Conservation (phyloP, 2,113 vertebrate species). For the Pelobates fuscus region DNA sequence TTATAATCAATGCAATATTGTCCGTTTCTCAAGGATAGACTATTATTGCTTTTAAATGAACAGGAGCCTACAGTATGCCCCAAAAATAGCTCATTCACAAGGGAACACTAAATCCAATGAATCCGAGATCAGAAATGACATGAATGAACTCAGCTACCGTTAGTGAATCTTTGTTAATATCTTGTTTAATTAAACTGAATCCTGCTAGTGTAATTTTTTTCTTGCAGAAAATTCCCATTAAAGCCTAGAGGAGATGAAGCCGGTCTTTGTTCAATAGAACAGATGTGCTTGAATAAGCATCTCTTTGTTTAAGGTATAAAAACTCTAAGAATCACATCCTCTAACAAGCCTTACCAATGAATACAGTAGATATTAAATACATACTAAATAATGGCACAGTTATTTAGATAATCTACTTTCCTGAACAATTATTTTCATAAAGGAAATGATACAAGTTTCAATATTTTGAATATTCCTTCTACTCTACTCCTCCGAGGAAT, state of each 20-base stretch:
- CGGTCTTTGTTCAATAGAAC: slow-evolving; percentile 18
- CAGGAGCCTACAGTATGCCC: background rate
- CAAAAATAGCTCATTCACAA: slow-evolving; percentile 19
- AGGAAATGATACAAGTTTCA: slow-evolving; percentile 20
- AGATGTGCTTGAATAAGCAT: slow-evolving; percentile 35
- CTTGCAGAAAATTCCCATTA: slow-evolving; percentile 26
- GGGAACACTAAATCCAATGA: background rate
- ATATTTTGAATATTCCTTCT: background rate
- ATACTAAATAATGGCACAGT: background rate
- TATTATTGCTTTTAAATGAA: slow-evolving; percentile 21
- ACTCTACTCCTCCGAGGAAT: background rate
- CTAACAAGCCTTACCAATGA: background rate
- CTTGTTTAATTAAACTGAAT: slow-evolving; percentile 27
- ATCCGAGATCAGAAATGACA: slow-evolving; percentile 14
- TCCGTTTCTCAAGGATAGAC: slow-evolving; percentile 5
- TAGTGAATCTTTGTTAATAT: background rate
- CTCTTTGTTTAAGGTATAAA: slow-evolving; percentile 23
- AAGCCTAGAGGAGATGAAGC: background rate
- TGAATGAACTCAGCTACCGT: slow-evolving; percentile 30
- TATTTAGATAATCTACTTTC: background rate
- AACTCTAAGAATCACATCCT: background rate
- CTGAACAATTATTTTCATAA: background rate
- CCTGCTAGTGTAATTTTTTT: background rate
- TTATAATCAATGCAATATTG: slow-evolving; percentile 20
- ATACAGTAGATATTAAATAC: slow-evolving; percentile 2